Evolutionary conservation across 2,113 vertebrate genomes (phyloP).

Genomic region (Saccopteryx leptura): DNA sequence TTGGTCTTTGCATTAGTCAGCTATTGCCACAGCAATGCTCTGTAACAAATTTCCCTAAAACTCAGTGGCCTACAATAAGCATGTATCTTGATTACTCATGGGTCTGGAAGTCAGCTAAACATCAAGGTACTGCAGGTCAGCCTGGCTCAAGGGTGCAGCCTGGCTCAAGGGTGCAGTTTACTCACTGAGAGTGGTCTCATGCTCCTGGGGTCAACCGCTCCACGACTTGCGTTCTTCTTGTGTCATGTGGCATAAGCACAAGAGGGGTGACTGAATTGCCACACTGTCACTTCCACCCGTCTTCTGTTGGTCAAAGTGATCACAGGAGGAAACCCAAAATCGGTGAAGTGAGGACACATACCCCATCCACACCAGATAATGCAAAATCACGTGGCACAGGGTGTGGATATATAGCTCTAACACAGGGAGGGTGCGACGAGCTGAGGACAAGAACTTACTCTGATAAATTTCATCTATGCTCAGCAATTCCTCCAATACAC

Average conservation of each 20-base stretch:
- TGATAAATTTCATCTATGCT: background rate
- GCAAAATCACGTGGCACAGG: background rate
- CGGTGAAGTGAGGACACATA: background rate
- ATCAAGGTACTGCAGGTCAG: background rate
- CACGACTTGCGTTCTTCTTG: background rate
- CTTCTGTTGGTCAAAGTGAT: background rate
- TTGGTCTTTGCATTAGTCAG: slow-evolving; percentile 45
- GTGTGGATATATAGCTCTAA: too few species aligned
- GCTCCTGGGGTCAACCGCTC: background rate
- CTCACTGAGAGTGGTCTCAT: background rate
- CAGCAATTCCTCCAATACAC: background rate
- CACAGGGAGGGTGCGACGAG: background rate
- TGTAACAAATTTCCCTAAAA: slow-evolving; percentile 47
- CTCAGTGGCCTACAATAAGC: background rate
- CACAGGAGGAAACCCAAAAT: background rate
- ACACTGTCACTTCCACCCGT: background rate
- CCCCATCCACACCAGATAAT: background rate
- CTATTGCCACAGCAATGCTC: background rate
- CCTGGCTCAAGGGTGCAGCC: background rate
- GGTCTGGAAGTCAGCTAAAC: background rate
- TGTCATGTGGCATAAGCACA: background rate
- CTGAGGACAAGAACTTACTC: background rate
- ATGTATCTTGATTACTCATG: background rate
- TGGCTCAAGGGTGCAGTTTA: background rate
- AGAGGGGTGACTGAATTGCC: background rate